Percentiles rank a stretch among this genome's conserved stretches.
Conservation (phyloP, 2,888 invertebrate genomes). For the Rosalia funebris region DNA sequence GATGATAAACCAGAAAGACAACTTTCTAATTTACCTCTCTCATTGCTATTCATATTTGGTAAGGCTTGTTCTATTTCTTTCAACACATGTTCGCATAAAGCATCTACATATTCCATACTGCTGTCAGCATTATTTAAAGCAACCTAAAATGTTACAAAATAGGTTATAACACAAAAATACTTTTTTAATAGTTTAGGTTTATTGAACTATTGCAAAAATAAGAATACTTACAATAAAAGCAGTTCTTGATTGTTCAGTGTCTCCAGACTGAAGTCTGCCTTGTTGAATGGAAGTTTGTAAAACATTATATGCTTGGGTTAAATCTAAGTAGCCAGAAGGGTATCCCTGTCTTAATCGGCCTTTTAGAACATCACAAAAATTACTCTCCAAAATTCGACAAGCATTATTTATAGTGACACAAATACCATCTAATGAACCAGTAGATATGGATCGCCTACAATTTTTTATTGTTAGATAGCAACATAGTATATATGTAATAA, state of each 20-base stretch:
- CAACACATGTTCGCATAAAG: slow-evolving; percentile 81
- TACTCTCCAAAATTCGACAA: slow-evolving; percentile 85
- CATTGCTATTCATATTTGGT: slow-evolving; percentile 70
- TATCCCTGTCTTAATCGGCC: slow-evolving; percentile 81
- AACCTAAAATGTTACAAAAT: slow-evolving; percentile 66
- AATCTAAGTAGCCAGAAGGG: slow-evolving; percentile 80
- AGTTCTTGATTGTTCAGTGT: slow-evolving; percentile 79
- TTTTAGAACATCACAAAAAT: slow-evolving; percentile 79
- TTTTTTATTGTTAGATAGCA: no score
- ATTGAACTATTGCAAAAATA: no score
- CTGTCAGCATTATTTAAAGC: slow-evolving; percentile 91
- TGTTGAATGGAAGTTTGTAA: slow-evolving; percentile 83
- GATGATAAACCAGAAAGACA: slow-evolving; percentile 72
- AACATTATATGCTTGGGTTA: slow-evolving; percentile 85
- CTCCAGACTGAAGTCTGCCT: slow-evolving; percentile 80
- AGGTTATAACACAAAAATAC: background rate
- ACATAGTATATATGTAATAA: no score
- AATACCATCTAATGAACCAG: slow-evolving; percentile 92
- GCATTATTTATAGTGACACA: slow-evolving; percentile 97
- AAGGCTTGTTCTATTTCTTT: slow-evolving; percentile 75
- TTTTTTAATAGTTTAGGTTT: no score
- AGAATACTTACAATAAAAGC: slow-evolving; percentile 81
- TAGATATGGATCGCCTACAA: slow-evolving; percentile 85
- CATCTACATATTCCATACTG: slow-evolving; percentile 90
- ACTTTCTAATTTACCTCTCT: slow-evolving; percentile 78